Conservation (phyloP, 2,888 invertebrate genomes). For the Spialia ferax region DNA sequence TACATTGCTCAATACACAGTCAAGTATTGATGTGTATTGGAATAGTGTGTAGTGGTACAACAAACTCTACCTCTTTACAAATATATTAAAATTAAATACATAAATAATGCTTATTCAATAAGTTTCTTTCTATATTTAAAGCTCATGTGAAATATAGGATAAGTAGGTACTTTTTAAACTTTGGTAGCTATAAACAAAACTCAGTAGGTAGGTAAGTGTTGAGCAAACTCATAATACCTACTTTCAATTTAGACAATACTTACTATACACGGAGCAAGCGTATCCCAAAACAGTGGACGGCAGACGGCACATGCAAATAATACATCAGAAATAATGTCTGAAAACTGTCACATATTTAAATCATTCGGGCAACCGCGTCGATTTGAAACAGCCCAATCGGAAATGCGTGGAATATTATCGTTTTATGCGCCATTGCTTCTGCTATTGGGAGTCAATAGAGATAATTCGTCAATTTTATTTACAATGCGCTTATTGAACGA, state of each 20-base stretch:
- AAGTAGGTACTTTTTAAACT: no score
- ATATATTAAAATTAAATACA: no score
- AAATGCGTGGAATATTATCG: constrained; percentile 47
- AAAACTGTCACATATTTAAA: constrained; percentile 35
- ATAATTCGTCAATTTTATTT: constrained; percentile 35
- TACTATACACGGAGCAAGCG: neutral
- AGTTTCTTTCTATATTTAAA: no score
- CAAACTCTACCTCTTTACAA: no score
- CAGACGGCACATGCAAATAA: constrained; percentile 7
- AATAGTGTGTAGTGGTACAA: no score
- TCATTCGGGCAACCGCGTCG: constrained; percentile 30
- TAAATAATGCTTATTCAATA: no score
- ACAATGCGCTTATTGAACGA: neutral
- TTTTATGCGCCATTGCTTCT: constrained; percentile 45
- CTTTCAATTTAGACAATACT: neutral
- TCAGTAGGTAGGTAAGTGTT: no score
- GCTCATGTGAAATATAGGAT: no score
- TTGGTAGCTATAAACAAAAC: no score
- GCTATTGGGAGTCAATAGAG: constrained; percentile 36
- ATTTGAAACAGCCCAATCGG: constrained; percentile 38
- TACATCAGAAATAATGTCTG: constrained; percentile 18
- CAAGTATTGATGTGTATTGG: no score
- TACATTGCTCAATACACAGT: no score
- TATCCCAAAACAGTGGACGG: neutral
- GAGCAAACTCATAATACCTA: no score